Percentiles rank a stretch among this genome's conserved stretches.
These are phyloP conservation scores for Ammospiza caudacuta DNA, from an alignment of 2,113 vertebrate species.

Conservation along the genomic window DNA sequence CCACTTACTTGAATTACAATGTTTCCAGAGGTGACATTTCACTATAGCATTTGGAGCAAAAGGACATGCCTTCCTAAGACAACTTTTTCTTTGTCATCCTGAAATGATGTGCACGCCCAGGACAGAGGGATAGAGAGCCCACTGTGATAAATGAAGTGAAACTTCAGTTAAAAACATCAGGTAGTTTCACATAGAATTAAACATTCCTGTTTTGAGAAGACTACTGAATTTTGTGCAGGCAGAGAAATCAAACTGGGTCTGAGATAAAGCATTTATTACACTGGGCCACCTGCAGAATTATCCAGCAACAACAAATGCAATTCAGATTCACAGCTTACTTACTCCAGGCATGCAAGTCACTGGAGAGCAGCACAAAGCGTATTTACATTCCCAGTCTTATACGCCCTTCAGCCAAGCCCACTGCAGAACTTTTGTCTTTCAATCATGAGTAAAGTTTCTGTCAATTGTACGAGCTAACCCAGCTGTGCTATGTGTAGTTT, in stretches of 20 bases:
- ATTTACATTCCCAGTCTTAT: neutral
- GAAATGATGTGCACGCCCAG: neutral
- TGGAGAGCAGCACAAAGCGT: neutral
- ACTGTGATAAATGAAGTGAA: neutral
- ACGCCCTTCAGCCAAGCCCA: neutral
- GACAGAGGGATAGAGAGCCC: neutral
- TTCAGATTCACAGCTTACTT: neutral
- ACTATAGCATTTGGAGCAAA: neutral
- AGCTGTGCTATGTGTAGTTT: neutral
- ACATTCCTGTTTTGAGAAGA: neutral
- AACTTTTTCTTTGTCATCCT: neutral
- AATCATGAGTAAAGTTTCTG: neutral
- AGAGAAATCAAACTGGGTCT: neutral
- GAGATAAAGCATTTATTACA: neutral
- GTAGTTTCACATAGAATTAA: neutral
- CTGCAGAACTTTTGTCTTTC: neutral
- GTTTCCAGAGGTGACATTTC: conserved; percentile 52
- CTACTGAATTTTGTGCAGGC: neutral
- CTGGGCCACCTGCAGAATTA: neutral
- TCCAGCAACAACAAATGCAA: neutral
- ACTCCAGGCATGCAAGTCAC: neutral
- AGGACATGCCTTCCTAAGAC: neutral
- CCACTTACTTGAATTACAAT: conserved; percentile 43
- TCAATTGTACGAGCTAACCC: neutral
- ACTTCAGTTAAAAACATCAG: neutral